phyloP scores from a whole-genome alignment of 1,140 invertebrate genomes.

The Lordiphosa clarofinis region DNA sequence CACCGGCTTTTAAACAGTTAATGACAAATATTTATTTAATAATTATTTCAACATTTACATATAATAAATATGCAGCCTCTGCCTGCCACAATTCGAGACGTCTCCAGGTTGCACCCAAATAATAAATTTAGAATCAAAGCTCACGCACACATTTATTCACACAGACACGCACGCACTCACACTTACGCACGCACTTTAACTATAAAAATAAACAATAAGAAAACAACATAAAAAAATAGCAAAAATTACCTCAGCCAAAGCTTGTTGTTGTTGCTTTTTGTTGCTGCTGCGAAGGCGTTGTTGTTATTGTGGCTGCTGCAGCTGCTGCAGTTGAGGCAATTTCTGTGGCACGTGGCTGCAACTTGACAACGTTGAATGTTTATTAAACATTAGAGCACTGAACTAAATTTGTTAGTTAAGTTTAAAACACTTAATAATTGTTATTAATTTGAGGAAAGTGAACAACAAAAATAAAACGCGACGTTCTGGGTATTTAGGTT shows the following conservation, averaged over 20 bases:
- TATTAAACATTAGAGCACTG: slow-evolving; percentile 36
- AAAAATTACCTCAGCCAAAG: slow-evolving; percentile 70
- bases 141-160: slow-evolving; percentile 20
- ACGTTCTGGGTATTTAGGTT: background rate
- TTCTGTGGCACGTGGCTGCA: slow-evolving; percentile 18
- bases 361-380: slow-evolving; percentile 27
- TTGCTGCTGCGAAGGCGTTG: slow-evolving; percentile 38
- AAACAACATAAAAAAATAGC: slow-evolving; percentile 67
- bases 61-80: slow-evolving; percentile 2
- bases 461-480: slow-evolving; percentile 14
- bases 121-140: slow-evolving; percentile 49
- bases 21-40: slow-evolving; percentile 15
- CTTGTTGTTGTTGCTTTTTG: slow-evolving; percentile 35
- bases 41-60: background rate
- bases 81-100: slow-evolving; percentile 14
- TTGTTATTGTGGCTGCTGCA: slow-evolving; percentile 66
- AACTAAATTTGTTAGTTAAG: slow-evolving; percentile 7
- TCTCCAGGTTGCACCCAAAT: slow-evolving; percentile 52
- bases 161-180: slow-evolving; percentile 7
- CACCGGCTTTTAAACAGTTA: slow-evolving; percentile 2
- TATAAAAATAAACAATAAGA: slow-evolving; percentile 69
- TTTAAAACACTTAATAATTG: slow-evolving; percentile 21
- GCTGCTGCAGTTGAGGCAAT: slow-evolving; percentile 38
- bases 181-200: slow-evolving; percentile 14
- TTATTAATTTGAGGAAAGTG: slow-evolving; percentile 26